A percentile compares a stretch with the other conserved stretches of the same genome.
phyloP scores from a whole-genome alignment of 2,113 vertebrate species.

The Toxotes chatareus region DNA sequence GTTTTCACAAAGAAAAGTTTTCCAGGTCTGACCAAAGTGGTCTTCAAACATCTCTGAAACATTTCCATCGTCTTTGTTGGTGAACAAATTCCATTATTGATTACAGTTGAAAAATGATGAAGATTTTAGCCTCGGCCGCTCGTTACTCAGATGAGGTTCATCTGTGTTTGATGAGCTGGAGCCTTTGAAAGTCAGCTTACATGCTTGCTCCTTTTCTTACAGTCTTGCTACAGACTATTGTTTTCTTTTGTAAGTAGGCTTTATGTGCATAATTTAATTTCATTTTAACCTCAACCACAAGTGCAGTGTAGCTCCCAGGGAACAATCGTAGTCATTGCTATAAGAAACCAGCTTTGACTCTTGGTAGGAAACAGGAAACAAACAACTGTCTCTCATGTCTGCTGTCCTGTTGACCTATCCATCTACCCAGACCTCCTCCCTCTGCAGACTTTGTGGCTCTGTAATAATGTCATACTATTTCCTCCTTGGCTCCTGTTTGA shows the following conservation, averaged over 20 bases:
- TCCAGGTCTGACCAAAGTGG: not conserved
- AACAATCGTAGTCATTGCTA: not conserved
- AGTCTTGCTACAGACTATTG: not conserved
- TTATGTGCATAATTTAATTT: not conserved
- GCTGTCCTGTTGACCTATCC: not conserved
- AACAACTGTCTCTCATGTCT: not conserved
- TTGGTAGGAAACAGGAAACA: not conserved
- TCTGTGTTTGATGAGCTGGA: constrained; percentile 6
- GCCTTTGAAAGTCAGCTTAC: not conserved
- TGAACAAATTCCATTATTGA: not conserved
- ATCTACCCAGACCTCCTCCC: not conserved
- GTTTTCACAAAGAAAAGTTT: not conserved
- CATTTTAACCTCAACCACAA: not conserved
- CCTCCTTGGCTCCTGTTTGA: not conserved
- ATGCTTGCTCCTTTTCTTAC: not conserved
- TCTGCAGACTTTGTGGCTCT: not conserved
- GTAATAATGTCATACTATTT: not conserved
- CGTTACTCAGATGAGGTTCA: constrained; percentile 37
- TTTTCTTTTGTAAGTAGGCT: not conserved
- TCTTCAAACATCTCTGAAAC: not conserved
- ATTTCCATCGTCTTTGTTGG: not conserved
- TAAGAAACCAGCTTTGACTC: not conserved
- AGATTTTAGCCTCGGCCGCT: not conserved
- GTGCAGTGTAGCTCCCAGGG: not conserved
- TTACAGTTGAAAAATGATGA: not conserved